These are phyloP conservation scores for Sebastes schlegelii DNA, from an alignment of 2,113 vertebrate species.

Conservation along the genomic window DNA sequence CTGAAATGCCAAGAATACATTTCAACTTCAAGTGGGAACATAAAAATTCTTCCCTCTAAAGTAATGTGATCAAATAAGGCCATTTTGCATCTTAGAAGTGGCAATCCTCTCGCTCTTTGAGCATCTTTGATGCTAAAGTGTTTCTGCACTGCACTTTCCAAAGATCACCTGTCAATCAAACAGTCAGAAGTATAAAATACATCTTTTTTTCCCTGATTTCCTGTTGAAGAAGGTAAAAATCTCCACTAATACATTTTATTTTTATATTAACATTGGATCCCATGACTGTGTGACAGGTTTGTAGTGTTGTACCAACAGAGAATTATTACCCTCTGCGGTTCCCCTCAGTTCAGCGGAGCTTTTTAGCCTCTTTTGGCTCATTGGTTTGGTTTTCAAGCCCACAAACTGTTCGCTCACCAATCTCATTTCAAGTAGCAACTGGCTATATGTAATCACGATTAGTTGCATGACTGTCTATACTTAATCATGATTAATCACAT, in stretches of 20 bases:
- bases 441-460: too few relatives aligned
- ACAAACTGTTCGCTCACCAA: too few relatives aligned
- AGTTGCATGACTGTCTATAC: too few relatives aligned
- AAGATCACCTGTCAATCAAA: constrained; percentile 3
- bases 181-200: not conserved
- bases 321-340: not conserved
- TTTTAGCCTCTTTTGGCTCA: not conserved
- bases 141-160: not conserved
- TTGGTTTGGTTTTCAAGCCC: too few relatives aligned
- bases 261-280: not conserved
- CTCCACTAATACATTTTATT: not conserved
- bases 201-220: not conserved
- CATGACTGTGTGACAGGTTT: not conserved
- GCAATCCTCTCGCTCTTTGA: constrained; percentile 5
- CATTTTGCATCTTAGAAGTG: not conserved
- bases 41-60: not conserved
- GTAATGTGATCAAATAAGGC: constrained; percentile 5
- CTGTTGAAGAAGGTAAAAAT: not conserved
- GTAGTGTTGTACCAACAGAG: not conserved
- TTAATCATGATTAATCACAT: too few relatives aligned
- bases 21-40: not conserved
- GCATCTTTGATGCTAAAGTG: not conserved
- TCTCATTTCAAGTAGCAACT: too few relatives aligned
- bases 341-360: not conserved
- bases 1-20: constrained; percentile 6